Evolutionary conservation across 2,113 vertebrate genomes (phyloP), one percentile per base, ranked within the genome.

Genomic region (Urocitellus parryii): DNA sequence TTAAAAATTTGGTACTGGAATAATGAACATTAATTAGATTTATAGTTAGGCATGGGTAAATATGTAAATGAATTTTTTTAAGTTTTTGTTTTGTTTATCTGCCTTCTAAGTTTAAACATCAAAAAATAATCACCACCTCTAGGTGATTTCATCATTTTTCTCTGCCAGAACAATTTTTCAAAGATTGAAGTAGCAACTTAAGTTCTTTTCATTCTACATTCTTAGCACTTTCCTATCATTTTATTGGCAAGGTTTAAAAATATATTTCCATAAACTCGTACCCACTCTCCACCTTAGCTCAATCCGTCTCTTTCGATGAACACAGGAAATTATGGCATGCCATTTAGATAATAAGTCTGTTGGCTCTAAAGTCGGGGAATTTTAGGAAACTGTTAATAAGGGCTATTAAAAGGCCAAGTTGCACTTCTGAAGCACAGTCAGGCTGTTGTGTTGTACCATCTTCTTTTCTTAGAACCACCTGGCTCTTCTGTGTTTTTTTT

Each of bases 151-250:
- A 48, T 61, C 48, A 70, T 45, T 53, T 34, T 91, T 27, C 80
- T 53, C 24, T 82, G 45, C 27, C 68, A 92, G 84, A 90, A 83
- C 18, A 89, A 61, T 81, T 95, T 93, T 63, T 87, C 90, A 86
- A 86, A 86, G 32, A 90, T 5, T 80, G 11, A 73, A 77, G 58
- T 17, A 80, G 48, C 45, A 73, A 73, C 22, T 88, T 29, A 32
- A 4, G 13, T 24, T 91, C 32, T 42, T 95, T 61, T 22, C 1
- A 5, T n/a, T 73, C 17, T 97, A 89, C 27, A 51, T 90, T 90
- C 42, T 91, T 48, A 92, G 58, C 53, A 58, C 32, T 13, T 32
- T 61, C n/a, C 63, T 74, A 56, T 39, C 13, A 24, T 37, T 84
- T 96, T 84, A 10, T 27, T 8, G 78, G 53, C 34, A 93, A 14